Conservation (phyloP, 2,113 vertebrate genomes). For the Oreochromis aureus region DNA sequence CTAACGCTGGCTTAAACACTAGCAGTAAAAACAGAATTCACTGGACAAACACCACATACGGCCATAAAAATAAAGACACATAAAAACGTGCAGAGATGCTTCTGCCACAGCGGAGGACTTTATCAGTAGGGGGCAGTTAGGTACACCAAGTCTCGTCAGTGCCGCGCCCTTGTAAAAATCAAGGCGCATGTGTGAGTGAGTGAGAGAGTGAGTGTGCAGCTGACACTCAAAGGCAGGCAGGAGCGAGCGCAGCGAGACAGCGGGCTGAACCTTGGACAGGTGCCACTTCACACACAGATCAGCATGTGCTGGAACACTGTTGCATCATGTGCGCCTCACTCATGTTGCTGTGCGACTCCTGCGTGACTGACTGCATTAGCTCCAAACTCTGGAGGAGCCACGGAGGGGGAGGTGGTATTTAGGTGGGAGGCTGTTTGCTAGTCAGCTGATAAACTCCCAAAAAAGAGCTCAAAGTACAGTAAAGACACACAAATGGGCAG, state of each 20-base stretch:
- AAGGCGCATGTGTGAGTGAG: background rate
- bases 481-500: background rate
- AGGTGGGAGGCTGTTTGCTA: slow-evolving; percentile 14
- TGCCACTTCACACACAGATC: slow-evolving; percentile 60
- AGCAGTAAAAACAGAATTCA: background rate
- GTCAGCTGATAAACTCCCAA: slow-evolving; percentile 48
- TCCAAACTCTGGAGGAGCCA: slow-evolving; percentile 19
- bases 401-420: background rate
- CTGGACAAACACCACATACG: background rate
- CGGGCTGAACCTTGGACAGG: slow-evolving; percentile 48
- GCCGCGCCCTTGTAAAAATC: background rate
- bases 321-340: slow-evolving; percentile 54
- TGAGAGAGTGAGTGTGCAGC: background rate
- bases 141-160: background rate
- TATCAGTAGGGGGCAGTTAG: slow-evolving; percentile 36
- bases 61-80: background rate
- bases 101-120: background rate
- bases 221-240: background rate
- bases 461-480: slow-evolving; percentile 44
- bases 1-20: background rate
- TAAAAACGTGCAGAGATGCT: background rate
- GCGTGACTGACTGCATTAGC: slow-evolving; percentile 39
- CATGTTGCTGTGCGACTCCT: slow-evolving; percentile 38
- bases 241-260: background rate
- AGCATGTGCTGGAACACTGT: slow-evolving; percentile 64